Evolutionary conservation across 1,140 invertebrate genomes (phyloP), one percentile per base, ranked within the genome.

Genomic region (Drosophila burlai): DNA sequence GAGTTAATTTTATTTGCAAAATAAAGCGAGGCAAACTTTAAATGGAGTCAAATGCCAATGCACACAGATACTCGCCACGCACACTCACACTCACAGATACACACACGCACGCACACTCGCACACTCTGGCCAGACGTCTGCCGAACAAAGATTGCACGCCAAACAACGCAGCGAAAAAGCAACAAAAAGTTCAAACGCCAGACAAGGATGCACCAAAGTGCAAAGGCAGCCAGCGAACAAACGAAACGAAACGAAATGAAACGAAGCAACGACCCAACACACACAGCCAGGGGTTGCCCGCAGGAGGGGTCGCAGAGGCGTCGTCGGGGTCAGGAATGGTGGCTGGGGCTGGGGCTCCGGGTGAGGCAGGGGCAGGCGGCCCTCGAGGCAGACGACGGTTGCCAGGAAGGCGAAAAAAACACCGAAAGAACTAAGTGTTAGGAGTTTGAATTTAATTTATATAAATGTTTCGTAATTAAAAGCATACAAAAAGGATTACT

Each of bases 1-100:
- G 81, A 90, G 85, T 91, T 90, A 90, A 90, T 90, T 90, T 90
- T 90, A 90, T 90, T 90, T 90, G 85, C 86, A 90, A 90, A 90
- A 90, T 90, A 90, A 89, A 90, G 84, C 82, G 85, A 89, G 84
- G 79, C 85, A 85, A 85, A 90, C 85, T 90, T 90, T 90, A 90
- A 90, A 90, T 90, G 85, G 81, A 90, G 85, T 90, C 85, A 90
- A 90, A 89, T 89, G 85, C 78, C 85, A 90, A 76, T 79, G 83
- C 84, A 89, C 77, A 72, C 47, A 71, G 34, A 67, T 43, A 63
- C 29, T 34, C 26, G 11, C 47, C 34, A 55, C 29, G 18, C 31
- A 54, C 24, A 24, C 24, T 24, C 24, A 3, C 55, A 52, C 42
- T 62, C 42, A 31, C 43, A 61, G 29, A 31, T 47, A 68, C 47